Evolutionary conservation across 2,888 invertebrate genomes (phyloP).

Genomic region (Ephialtes manifestator): DNA sequence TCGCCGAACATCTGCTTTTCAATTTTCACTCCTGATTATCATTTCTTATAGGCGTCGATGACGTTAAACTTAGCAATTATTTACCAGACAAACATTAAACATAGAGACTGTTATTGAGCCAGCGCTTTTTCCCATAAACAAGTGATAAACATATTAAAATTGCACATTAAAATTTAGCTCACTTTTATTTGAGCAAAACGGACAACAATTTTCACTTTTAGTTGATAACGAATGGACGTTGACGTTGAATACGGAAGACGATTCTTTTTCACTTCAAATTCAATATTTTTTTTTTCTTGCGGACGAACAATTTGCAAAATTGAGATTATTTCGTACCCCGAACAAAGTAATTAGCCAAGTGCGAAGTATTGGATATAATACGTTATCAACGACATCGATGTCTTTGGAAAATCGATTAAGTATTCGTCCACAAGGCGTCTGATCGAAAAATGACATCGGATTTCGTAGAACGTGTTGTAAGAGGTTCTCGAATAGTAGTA

Average conservation of each 20-base stretch:
- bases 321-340: constrained; percentile 78
- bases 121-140: not conserved
- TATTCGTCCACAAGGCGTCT: constrained; percentile 90
- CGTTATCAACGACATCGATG: constrained; percentile 89
- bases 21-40: not conserved
- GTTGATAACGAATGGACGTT: not conserved
- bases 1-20: not conserved
- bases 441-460: constrained; percentile 91
- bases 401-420: constrained; percentile 91
- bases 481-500: constrained; percentile 88
- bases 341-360: constrained; percentile 84
- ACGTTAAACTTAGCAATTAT: not conserved
- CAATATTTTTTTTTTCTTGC: constrained; percentile 10
- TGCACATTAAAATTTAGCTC: not conserved
- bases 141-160: not conserved
- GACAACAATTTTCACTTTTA: not conserved
- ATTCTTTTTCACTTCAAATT: not conserved
- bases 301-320: constrained; percentile 31
- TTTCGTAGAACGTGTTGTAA: constrained; percentile 88
- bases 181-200: not conserved
- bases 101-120: not conserved
- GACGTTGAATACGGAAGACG: not conserved
- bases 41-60: not conserved
- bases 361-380: constrained; percentile 87
- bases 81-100: not conserved